These are phyloP conservation scores for Pelobates cultripes DNA, from an alignment of 2,797 vertebrate genomes.

Conservation along the genomic window DNA sequence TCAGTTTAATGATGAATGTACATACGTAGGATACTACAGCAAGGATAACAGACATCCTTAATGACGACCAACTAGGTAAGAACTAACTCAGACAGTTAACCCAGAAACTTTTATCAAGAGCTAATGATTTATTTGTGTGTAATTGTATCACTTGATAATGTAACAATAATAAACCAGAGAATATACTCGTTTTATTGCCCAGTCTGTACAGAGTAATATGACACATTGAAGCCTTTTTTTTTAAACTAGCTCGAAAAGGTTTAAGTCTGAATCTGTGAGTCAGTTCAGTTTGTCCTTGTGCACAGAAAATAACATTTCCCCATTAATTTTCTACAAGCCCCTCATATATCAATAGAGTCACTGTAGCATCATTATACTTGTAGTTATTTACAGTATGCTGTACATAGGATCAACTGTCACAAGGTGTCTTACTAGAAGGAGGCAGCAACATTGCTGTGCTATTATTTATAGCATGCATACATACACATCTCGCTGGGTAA, in stretches of 20 bases:
- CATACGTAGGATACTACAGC: too few species aligned
- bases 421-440: background rate
- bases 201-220: background rate
- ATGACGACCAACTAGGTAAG: background rate
- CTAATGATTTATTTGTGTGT: background rate
- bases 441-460: background rate
- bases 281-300: background rate
- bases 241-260: background rate
- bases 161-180: background rate
- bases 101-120: constrained; percentile 33
- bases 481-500: background rate
- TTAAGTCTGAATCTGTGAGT: background rate
- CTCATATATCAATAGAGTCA: background rate
- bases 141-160: background rate
- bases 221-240: background rate
- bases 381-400: background rate
- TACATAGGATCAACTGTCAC: background rate
- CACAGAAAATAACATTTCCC: background rate
- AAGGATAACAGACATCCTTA: background rate
- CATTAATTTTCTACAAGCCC: background rate
- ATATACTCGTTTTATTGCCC: background rate
- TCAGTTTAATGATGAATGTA: constrained; percentile 12
- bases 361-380: background rate
- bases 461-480: too few species aligned
- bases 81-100: constrained; percentile 18